Percentiles rank a stretch among this genome's conserved stretches.
phyloP scores from a whole-genome alignment of 2,113 vertebrate species.

The Hippocampus zosterae region DNA sequence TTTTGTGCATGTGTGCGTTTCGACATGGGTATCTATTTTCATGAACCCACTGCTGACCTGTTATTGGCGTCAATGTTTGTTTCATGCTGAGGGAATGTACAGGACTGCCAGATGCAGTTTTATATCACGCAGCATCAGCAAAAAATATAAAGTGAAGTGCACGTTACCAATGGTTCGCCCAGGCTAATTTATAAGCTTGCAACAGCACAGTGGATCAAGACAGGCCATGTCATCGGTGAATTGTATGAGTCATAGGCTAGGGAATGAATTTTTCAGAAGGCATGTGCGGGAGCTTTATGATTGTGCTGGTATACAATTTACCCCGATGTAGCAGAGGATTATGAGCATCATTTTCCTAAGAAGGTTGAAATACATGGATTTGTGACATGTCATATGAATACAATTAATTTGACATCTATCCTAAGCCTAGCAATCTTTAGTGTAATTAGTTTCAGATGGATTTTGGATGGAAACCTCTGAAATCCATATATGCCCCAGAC shows the following conservation, averaged over 20 bases:
- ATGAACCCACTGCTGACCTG: constrained; percentile 26
- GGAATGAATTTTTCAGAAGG: constrained; percentile 49
- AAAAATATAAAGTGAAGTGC: constrained; percentile 32
- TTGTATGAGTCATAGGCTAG: constrained; percentile 50
- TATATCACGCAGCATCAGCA: constrained; percentile 47
- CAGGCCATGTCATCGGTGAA: constrained; percentile 59
- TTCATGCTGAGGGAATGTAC: constrained; percentile 53
- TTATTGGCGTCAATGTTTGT: constrained; percentile 40
- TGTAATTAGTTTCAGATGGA: constrained; percentile 18
- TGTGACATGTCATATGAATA: constrained; percentile 38
- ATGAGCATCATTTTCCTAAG: constrained; percentile 31
- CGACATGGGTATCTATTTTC: constrained; percentile 35
- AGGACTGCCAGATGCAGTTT: constrained; percentile 43
- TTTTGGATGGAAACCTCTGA: constrained; percentile 10
- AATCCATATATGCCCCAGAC: neutral
- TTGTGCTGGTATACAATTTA: constrained; percentile 18
- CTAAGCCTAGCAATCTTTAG: constrained; percentile 6
- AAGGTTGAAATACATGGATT: constrained; percentile 35
- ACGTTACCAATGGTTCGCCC: constrained; percentile 39
- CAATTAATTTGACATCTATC: constrained; percentile 20
- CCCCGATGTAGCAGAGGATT: constrained; percentile 34
- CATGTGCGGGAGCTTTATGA: constrained; percentile 29
- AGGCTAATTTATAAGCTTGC: constrained; percentile 58
- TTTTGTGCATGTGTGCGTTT: constrained; percentile 2
- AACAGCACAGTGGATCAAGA: constrained; percentile 57